Evolutionary conservation across 2,797 vertebrate genomes (phyloP).

Genomic region (Spinus olivaceus): DNA sequence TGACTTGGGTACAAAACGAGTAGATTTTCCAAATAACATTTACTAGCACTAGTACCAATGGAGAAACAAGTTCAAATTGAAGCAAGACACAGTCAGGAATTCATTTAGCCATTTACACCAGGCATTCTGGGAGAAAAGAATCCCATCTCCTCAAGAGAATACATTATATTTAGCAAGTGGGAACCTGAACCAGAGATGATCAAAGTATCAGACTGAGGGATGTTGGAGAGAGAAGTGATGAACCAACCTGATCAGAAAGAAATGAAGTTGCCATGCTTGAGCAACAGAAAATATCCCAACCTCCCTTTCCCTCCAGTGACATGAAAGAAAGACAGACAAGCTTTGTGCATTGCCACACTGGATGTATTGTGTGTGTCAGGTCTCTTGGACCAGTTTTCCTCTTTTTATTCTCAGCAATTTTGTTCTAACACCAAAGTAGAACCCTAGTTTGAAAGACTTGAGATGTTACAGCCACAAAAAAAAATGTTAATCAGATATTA

Average conservation of each 20-base stretch:
- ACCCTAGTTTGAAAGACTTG: not conserved
- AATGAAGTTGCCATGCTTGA: not conserved
- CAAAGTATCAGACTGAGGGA: not conserved
- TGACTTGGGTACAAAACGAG: not conserved
- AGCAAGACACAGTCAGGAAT: not conserved
- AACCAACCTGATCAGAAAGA: not conserved
- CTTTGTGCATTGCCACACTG: not conserved
- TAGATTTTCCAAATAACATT: not conserved
- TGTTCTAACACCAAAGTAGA: not conserved
- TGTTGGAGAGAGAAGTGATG: not conserved
- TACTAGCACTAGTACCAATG: not conserved
- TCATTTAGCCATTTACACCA: not conserved
- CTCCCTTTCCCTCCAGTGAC: not conserved
- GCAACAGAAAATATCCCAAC: not conserved
- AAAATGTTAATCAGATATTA: not conserved
- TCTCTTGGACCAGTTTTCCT: not conserved
- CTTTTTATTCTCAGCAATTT: not conserved
- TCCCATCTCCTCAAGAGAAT: not conserved
- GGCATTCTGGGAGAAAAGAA: not conserved
- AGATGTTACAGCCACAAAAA: not conserved
- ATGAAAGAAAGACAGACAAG: not conserved
- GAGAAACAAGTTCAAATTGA: not conserved
- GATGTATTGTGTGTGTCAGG: not conserved
- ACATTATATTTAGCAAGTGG: not conserved
- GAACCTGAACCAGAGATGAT: not conserved